A percentile compares a stretch with the other conserved stretches of the same genome.
Evolutionary conservation across 2,888 invertebrate genomes (phyloP).

Genomic region (Pristionchus entomophagus): DNA sequence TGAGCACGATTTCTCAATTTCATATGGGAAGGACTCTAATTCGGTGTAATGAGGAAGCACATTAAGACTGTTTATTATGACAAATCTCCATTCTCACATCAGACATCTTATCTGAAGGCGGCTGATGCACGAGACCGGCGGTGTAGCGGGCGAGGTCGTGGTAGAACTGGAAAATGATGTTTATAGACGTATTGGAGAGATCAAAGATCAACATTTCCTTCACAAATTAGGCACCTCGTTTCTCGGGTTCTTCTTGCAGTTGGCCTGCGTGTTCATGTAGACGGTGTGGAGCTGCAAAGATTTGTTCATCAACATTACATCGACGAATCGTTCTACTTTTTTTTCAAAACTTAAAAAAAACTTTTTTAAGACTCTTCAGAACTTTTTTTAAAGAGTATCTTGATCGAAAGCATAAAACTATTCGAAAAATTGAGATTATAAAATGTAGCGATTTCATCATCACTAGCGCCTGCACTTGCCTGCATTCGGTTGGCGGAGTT

Average conservation of each 20-base stretch:
- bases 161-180: slow-evolving; percentile 18
- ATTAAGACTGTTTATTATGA: too few species aligned
- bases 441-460: too few species aligned
- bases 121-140: slow-evolving; percentile 44
- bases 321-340: too few species aligned
- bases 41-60: too few species aligned
- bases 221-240: not conserved
- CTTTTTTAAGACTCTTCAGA: too few species aligned
- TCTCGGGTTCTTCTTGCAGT: slow-evolving; percentile 14
- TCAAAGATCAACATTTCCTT: not conserved
- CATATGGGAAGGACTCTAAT: not conserved
- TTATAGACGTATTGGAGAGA: not conserved
- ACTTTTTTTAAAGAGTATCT: too few species aligned
- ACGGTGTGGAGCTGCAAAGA: slow-evolving; percentile 43
- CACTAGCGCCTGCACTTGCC: not conserved
- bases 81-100: too few species aligned
- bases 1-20: too few species aligned
- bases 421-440: not conserved
- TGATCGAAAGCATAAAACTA: too few species aligned
- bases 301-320: not conserved
- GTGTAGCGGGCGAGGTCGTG: slow-evolving; percentile 48
- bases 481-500: slow-evolving; percentile 25
- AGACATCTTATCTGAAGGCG: slow-evolving; percentile 14
- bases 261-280: slow-evolving; percentile 36
- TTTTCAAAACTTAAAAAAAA: not conserved